Conservation (phyloP, 2,888 invertebrate species). For the Dichetophora obliterata region DNA sequence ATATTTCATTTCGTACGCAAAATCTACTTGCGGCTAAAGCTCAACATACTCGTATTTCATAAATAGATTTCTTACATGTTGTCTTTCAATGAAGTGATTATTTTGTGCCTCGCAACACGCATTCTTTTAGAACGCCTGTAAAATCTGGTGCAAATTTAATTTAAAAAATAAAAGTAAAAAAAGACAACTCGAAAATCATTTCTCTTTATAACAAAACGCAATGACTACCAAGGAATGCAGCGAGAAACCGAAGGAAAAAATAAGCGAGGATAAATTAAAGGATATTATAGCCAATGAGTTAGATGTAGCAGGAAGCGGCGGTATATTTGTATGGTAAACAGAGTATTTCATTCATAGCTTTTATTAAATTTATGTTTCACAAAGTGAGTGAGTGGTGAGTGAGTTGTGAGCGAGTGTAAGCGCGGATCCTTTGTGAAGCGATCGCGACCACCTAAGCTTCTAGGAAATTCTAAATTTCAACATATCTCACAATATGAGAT, state of each 20-base stretch:
- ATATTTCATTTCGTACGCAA: too few species aligned
- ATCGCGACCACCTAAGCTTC: too few species aligned
- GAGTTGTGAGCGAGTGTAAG: too few species aligned
- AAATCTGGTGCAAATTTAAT: neutral
- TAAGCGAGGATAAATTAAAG: conserved; percentile 66
- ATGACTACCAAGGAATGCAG: conserved; percentile 39
- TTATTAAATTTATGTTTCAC: too few species aligned
- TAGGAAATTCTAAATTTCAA: too few species aligned
- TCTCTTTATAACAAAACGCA: neutral
- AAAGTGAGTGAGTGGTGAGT: too few species aligned
- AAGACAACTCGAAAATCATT: neutral
- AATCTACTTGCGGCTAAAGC: neutral
- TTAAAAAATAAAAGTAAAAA: neutral
- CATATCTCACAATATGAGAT: too few species aligned
- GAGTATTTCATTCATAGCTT: too few species aligned
- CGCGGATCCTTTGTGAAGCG: too few species aligned
- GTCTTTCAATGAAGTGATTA: neutral
- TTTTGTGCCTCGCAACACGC: neutral
- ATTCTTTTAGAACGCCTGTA: neutral
- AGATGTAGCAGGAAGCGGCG: conserved; percentile 65
- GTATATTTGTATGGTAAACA: conserved; percentile 67
- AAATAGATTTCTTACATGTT: neutral
- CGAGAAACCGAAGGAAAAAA: conserved; percentile 58
- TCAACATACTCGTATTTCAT: neutral
- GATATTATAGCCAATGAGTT: conserved; percentile 66